A percentile compares a stretch with the other conserved stretches of the same genome.
Conservation (phyloP, 2,113 vertebrate species). For the Donacobius atricapilla region DNA sequence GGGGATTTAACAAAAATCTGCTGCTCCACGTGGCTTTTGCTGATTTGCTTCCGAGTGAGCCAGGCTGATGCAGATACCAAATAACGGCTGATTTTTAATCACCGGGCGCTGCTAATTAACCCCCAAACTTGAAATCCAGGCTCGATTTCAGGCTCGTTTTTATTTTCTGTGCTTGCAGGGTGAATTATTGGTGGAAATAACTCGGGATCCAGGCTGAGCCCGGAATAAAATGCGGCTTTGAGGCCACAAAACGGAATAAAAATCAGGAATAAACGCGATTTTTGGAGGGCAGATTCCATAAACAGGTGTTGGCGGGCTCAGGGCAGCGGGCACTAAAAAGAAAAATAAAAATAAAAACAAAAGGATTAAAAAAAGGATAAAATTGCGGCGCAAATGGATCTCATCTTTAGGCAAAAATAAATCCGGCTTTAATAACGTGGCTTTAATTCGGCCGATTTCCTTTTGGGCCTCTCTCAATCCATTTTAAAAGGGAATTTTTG, state of each 20-base stretch:
- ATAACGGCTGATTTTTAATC: not conserved
- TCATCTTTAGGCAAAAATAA: not conserved
- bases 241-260: not conserved
- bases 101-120: not conserved
- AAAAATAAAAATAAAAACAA: no score
- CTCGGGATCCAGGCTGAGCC: not conserved
- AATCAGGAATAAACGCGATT: not conserved
- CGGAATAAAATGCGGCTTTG: not conserved
- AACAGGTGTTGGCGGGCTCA: not conserved
- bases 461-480: not conserved
- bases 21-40: not conserved
- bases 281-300: not conserved
- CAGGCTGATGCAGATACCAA: not conserved
- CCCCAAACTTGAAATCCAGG: fast-evolving
- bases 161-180: fast-evolving
- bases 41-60: not conserved
- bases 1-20: not conserved
- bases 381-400: not conserved
- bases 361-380: not conserved
- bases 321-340: not conserved
- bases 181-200: fast-evolving
- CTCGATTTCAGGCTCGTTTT: fast-evolving
- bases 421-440: not conserved
- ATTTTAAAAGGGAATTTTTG: not conserved
- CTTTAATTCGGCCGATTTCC: not conserved